A percentile compares a stretch with the other conserved stretches of the same genome.
Conservation (phyloP, 2,113 vertebrate genomes). For the Neogale vison region DNA sequence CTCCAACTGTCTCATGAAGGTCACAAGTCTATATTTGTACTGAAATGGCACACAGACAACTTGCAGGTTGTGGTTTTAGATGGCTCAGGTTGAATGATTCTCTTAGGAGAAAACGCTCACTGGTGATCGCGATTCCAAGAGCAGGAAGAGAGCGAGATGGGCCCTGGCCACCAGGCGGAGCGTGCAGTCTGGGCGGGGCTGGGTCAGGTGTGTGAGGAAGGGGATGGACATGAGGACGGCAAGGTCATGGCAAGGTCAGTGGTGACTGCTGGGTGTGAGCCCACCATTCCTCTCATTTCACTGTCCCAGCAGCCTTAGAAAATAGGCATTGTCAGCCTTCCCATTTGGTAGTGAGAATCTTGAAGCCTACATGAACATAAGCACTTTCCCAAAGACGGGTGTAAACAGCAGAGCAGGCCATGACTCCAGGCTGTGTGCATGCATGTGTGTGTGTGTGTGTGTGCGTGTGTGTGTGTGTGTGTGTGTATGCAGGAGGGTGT, state of each 20-base stretch:
- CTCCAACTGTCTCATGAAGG: background rate
- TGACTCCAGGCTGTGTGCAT: no score
- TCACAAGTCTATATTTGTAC: fast-evolving
- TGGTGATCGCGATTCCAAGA: background rate
- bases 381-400: background rate
- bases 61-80: background rate
- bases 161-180: background rate
- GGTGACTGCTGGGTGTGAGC: fast-evolving
- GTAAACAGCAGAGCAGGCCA: no score
- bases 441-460: no score
- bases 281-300: background rate
- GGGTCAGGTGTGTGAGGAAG: background rate
- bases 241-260: background rate
- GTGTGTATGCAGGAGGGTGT: no score
- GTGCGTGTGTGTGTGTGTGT: no score
- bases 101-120: background rate
- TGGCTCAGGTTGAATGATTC: background rate
- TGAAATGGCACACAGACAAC: background rate
- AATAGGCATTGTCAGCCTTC: no score
- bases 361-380: background rate
- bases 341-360: background rate
- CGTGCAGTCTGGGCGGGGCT: fast-evolving
- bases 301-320: no score
- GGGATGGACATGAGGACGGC: fast-evolving
- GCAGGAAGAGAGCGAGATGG: background rate